phyloP scores from a whole-genome alignment of 1,140 invertebrate genomes.

The Drosophila sucinea region DNA sequence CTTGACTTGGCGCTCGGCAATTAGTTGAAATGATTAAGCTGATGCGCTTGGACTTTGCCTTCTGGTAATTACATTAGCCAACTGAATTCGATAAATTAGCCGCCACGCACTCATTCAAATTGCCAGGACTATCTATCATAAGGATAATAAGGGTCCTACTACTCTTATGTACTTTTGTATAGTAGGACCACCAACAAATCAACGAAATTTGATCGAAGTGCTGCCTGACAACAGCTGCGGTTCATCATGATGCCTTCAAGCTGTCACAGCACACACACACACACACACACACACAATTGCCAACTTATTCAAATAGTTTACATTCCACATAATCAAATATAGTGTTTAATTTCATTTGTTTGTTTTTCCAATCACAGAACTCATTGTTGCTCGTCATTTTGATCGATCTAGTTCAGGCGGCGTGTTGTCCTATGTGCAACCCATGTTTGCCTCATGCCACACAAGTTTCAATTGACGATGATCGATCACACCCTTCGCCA shows the following conservation, averaged over 20 bases:
- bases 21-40: constrained; percentile 82
- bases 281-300: neutral
- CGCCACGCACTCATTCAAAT: constrained; percentile 74
- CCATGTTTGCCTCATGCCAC: constrained; percentile 36
- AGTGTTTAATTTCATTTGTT: constrained; percentile 54
- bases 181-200: constrained; percentile 35
- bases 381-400: constrained; percentile 17
- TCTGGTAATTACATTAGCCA: constrained; percentile 76
- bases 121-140: constrained; percentile 71
- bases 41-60: constrained; percentile 53
- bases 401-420: constrained; percentile 48
- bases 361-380: constrained; percentile 48
- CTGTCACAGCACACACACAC: constrained; percentile 30
- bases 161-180: neutral
- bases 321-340: constrained; percentile 55
- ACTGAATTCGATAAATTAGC: constrained; percentile 64
- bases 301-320: constrained; percentile 38
- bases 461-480: constrained; percentile 35
- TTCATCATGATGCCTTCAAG: constrained; percentile 29
- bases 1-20: constrained; percentile 64
- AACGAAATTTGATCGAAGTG: constrained; percentile 39
- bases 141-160: constrained; percentile 30
- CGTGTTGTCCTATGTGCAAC: constrained; percentile 1
- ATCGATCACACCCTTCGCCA: constrained; percentile 42
- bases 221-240: constrained; percentile 49